These are phyloP conservation scores for Notarius lentiginosus DNA, from an alignment of 2,113 vertebrate species.

Conservation along the genomic window DNA sequence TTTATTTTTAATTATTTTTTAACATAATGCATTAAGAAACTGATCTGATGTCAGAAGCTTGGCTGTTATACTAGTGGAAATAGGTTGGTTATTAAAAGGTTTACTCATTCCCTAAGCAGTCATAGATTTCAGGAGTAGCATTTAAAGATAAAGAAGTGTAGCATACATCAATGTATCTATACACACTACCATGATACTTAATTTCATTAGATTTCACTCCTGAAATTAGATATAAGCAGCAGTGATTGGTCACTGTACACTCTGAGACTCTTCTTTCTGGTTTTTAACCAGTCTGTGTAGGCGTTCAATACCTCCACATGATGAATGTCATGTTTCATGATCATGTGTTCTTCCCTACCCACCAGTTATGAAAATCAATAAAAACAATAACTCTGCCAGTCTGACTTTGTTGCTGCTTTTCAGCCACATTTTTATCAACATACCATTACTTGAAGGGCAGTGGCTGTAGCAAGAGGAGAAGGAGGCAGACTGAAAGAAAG, in stretches of 20 bases:
- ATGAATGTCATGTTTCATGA: conserved; percentile 69
- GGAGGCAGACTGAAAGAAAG: conserved; percentile 3
- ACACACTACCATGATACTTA: not conserved
- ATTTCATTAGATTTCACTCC: not conserved
- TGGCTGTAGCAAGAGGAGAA: conserved; percentile 12
- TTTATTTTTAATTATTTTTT: not conserved
- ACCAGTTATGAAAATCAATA: conserved; percentile 78
- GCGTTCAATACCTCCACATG: conserved; percentile 62
- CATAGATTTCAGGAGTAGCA: not conserved
- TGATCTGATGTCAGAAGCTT: not conserved
- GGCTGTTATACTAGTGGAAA: not conserved
- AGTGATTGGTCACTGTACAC: not conserved
- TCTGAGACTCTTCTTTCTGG: conserved; percentile 48
- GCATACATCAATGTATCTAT: not conserved
- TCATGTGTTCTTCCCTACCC: conserved; percentile 64
- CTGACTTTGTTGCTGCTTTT: conserved; percentile 59
- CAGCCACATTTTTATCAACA: conserved; percentile 68
- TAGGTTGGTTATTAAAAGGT: not conserved
- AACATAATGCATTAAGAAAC: not conserved
- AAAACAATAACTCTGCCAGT: conserved; percentile 77
- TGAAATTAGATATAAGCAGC: not conserved
- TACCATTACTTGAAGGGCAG: conserved; percentile 55
- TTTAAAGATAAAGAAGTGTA: not conserved
- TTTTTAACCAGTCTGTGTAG: conserved; percentile 24
- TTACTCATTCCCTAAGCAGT: not conserved